Evolutionary conservation across 2,113 vertebrate genomes (phyloP), one percentile per base, ranked within the genome.

Genomic region (Haliaeetus leucogaster): DNA sequence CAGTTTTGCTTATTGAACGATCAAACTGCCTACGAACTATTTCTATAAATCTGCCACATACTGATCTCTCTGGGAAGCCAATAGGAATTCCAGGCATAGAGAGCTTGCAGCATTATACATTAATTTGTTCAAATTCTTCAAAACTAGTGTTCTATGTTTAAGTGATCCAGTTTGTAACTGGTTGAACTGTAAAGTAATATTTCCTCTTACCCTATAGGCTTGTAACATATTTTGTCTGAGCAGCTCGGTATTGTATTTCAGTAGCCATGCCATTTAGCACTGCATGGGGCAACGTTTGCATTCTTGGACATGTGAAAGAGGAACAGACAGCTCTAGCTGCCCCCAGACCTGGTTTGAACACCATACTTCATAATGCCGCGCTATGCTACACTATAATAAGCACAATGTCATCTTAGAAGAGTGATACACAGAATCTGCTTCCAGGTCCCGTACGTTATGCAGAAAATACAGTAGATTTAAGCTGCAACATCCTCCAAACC

Each of bases 11-110:
- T 95, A 94, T 74, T 95, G 87, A 89, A 86, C 13, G 8, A 72
- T 65, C 89, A 95, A 68, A 80, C 56, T 86, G 79, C 55, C 59
- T 90, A 70, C 4, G 3, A 95, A 92, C 40, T 68, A 19, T 67
- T 94, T 87, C 83, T 96, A 61, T 87, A 97, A 96, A 92, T 90
- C 42, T 87, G 20, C 56, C 47, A 34, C 73, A 93, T 68, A 79
- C 13, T 68, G 70, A 10, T 91, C 89, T 94, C 86, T 79, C 83
- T 11, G 3, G 58, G 86, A 94, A 92, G 72, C 55, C 82, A 92
- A 34, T 11, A 90, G 47, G 55, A 96, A 90, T 86, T 93, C 80
- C 92, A 55, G 68, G 59, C 67, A 67, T 22, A 63, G 53, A 76
- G 14, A 58, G 6, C 58, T 78, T 86, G 82, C 59, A 86, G 26